Evolutionary conservation across 2,888 invertebrate species (phyloP).

Genomic region (Orthosia gracilis): DNA sequence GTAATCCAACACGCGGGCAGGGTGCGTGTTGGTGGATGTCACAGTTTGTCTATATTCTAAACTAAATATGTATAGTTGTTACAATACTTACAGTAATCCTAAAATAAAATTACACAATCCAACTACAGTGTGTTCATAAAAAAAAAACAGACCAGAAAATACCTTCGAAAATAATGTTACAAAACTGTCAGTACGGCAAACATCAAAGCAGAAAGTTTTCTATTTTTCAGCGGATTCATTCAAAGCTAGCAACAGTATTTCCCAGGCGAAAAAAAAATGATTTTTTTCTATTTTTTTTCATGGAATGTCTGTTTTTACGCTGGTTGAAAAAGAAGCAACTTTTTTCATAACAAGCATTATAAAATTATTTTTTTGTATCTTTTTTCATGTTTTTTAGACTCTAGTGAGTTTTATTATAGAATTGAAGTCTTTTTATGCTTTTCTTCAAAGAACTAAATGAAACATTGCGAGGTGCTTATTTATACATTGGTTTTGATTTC

Average conservation of each 20-base stretch:
- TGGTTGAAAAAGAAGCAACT: not conserved
- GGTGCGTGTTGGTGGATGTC: no score
- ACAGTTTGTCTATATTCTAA: no score
- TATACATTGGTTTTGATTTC: no score
- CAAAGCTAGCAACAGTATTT: not conserved
- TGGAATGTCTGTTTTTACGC: not conserved
- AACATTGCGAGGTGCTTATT: no score
- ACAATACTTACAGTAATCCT: no score
- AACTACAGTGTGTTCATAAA: not conserved
- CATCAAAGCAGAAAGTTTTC: constrained; percentile 4
- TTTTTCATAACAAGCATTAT: not conserved
- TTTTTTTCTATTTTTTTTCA: not conserved
- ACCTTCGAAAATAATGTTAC: not conserved
- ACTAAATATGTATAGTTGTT: no score
- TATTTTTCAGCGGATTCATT: constrained; percentile 7
- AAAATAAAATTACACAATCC: no score
- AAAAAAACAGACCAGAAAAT: not conserved
- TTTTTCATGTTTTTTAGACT: not conserved
- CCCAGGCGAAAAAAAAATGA: not conserved
- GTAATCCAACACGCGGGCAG: no score
- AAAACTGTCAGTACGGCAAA: constrained; percentile 1
- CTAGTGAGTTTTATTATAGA: not conserved
- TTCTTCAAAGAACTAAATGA: not conserved
- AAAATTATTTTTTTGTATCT: not conserved
- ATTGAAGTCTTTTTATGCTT: not conserved